Evolutionary conservation across 2,888 invertebrate genomes (phyloP).

Genomic region (Cerastis rubricosa): DNA sequence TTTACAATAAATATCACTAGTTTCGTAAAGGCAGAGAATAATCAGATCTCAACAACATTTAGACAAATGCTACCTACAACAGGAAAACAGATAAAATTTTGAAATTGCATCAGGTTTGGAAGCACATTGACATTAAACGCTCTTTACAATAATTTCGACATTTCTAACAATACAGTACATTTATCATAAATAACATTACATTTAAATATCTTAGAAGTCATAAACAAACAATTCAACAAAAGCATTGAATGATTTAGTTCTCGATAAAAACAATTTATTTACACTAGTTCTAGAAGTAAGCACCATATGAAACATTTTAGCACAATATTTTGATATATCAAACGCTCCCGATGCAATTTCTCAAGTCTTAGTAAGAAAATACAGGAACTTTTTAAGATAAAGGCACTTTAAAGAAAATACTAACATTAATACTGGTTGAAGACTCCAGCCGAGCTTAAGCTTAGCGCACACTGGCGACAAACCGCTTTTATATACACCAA

Average conservation of each 20-base stretch:
- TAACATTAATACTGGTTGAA: slow-evolving; percentile 72
- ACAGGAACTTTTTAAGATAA: slow-evolving; percentile 72
- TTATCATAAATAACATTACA: slow-evolving; percentile 36
- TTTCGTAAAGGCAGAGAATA: slow-evolving; percentile 50
- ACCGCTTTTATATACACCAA: slow-evolving; percentile 31
- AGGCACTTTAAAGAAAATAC: slow-evolving; percentile 67
- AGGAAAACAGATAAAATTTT: slow-evolving; percentile 39
- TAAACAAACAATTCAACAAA: slow-evolving; percentile 47
- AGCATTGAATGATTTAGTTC: slow-evolving; percentile 39
- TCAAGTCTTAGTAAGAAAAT: slow-evolving; percentile 68
- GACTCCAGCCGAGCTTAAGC: slow-evolving; percentile 43
- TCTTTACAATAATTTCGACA: slow-evolving; percentile 31
- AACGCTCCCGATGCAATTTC: slow-evolving; percentile 53
- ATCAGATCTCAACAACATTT: slow-evolving; percentile 65
- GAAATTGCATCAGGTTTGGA: slow-evolving; percentile 58
- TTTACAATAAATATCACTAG: slow-evolving; percentile 70
- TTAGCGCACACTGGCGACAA: slow-evolving; percentile 46
- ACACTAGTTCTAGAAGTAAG: slow-evolving; percentile 34
- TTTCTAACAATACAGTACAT: slow-evolving; percentile 14
- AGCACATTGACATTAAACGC: slow-evolving; percentile 32
- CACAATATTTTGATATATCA: slow-evolving; percentile 16
- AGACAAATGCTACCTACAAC: slow-evolving; percentile 47
- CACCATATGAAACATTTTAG: slow-evolving; percentile 53
- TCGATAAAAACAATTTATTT: slow-evolving; percentile 35
- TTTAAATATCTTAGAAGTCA: slow-evolving; percentile 26